These are phyloP conservation scores for Ascaphus truei DNA, from an alignment of 2,113 vertebrate genomes.

Conservation along the genomic window DNA sequence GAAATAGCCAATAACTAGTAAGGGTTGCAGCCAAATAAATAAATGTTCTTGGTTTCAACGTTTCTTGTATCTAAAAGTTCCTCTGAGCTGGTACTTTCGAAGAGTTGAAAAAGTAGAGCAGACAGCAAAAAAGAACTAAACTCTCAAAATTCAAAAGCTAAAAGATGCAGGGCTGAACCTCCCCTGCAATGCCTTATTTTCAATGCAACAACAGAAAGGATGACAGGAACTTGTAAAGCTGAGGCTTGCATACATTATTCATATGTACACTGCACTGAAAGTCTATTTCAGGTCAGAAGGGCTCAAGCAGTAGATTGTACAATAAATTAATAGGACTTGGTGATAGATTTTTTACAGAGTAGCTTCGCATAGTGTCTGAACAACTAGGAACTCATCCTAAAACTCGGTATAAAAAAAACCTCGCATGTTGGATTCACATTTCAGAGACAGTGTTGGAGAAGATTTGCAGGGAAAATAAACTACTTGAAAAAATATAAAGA, in stretches of 20 bases:
- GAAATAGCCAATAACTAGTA: too few relatives aligned
- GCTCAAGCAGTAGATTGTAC: neutral
- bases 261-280: constrained; percentile 2
- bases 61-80: too few relatives aligned
- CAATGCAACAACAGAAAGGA: neutral
- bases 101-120: too few relatives aligned
- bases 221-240: neutral
- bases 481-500: neutral
- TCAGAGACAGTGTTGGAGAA: neutral
- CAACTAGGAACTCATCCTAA: neutral
- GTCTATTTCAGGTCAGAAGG: constrained; percentile 18
- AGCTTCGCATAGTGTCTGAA: neutral
- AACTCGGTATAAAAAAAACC: neutral
- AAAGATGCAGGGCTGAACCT: too few relatives aligned
- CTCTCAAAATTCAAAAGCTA: too few relatives aligned
- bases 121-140: too few relatives aligned
- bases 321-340: constrained; percentile 6
- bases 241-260: constrained; percentile 4
- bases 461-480: constrained; percentile 2
- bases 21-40: too few relatives aligned
- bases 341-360: neutral
- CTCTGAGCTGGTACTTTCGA: too few relatives aligned
- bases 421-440: neutral
- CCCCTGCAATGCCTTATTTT: neutral
- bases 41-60: too few relatives aligned